These are phyloP conservation scores for Meda fulgida DNA, from an alignment of 2,797 vertebrate genomes.

Conservation along the genomic window DNA sequence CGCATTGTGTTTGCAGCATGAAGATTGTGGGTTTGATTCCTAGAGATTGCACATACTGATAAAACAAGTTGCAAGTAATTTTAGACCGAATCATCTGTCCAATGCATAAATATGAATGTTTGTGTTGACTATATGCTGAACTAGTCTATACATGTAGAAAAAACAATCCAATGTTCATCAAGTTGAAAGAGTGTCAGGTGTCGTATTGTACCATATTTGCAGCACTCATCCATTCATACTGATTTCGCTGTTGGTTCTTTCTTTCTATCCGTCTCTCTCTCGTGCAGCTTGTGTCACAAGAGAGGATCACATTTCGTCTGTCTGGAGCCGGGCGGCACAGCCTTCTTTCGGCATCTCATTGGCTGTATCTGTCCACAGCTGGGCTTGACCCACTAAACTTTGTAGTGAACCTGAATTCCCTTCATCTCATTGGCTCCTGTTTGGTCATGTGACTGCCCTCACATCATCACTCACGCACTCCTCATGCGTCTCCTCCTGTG, in stretches of 20 bases:
- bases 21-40: background rate
- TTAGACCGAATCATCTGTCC: background rate
- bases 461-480: background rate
- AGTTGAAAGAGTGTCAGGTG: background rate
- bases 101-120: background rate
- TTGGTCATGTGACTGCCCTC: slow-evolving; percentile 49
- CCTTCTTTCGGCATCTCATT: slow-evolving; percentile 49
- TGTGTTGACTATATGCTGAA: background rate
- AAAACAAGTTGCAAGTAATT: background rate
- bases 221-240: background rate
- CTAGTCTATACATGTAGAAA: background rate
- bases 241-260: background rate
- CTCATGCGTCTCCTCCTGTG: background rate
- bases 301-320: slow-evolving; percentile 39
- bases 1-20: background rate
- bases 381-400: slow-evolving; percentile 73
- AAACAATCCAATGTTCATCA: slow-evolving; percentile 34
- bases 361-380: slow-evolving; percentile 64
- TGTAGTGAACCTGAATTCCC: slow-evolving; percentile 70
- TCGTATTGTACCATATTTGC: background rate
- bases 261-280: background rate
- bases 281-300: slow-evolving; percentile 27
- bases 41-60: background rate
- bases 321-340: slow-evolving; percentile 20
- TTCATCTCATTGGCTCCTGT: slow-evolving; percentile 72